These are phyloP conservation scores for Chydorus sphaericus DNA, from an alignment of 2,888 invertebrate species.

Conservation along the genomic window DNA sequence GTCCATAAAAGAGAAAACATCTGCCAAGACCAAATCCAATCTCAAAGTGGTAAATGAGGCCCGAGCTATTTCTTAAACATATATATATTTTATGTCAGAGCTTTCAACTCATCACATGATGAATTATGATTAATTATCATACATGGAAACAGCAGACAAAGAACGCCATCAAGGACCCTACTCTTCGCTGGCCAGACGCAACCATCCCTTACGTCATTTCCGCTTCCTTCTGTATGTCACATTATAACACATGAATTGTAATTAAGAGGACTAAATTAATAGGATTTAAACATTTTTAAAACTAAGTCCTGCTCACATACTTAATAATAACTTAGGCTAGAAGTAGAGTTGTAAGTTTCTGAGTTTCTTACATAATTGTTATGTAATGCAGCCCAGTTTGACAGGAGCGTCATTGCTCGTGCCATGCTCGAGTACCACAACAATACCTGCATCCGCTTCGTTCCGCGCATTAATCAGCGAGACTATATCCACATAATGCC, in stretches of 20 bases:
- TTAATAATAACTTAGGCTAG: too few species aligned
- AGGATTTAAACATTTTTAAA: too few species aligned
- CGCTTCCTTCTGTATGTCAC: slow-evolving; percentile 23
- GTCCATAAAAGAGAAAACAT: background rate
- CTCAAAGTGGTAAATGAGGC: background rate
- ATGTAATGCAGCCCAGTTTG: slow-evolving; percentile 15
- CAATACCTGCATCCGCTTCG: slow-evolving; percentile 26
- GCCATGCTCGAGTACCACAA: slow-evolving; percentile 33
- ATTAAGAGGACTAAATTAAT: too few species aligned
- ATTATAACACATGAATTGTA: too few species aligned
- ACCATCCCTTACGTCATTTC: slow-evolving; percentile 27
- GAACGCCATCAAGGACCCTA: slow-evolving; percentile 23
- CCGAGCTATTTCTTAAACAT: too few species aligned
- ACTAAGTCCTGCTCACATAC: too few species aligned
- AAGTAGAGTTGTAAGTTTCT: too few species aligned
- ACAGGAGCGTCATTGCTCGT: slow-evolving; percentile 30
- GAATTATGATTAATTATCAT: too few species aligned
- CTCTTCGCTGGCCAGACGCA: slow-evolving; percentile 23
- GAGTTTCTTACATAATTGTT: background rate
- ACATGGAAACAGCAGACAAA: too few species aligned
- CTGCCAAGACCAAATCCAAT: background rate
- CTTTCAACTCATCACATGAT: too few species aligned
- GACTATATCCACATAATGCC: slow-evolving; percentile 26
- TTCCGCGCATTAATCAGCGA: slow-evolving; percentile 23
- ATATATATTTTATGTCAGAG: too few species aligned